A percentile compares a stretch with the other conserved stretches of the same genome.
Conservation (phyloP, 2,888 invertebrate species). For the Apotomis betuletana region DNA sequence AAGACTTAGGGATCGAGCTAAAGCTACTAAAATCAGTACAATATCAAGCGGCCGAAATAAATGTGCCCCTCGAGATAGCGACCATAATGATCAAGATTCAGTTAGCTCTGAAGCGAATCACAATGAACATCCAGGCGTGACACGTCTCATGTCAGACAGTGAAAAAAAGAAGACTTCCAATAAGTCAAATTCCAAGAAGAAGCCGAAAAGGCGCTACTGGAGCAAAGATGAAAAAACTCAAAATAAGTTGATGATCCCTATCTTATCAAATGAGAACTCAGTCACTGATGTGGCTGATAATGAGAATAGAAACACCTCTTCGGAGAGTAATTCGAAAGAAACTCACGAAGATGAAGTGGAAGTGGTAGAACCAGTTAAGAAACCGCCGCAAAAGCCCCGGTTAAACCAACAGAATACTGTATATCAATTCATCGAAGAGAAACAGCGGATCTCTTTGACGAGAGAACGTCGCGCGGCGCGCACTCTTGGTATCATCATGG, state of each 20-base stretch:
- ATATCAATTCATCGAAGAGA: slow-evolving; percentile 94
- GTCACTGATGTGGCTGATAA: slow-evolving; percentile 73
- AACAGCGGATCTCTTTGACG: slow-evolving; percentile 94
- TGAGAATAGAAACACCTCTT: slow-evolving; percentile 74
- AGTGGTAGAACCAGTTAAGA: slow-evolving; percentile 61
- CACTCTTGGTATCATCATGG: slow-evolving; percentile 98
- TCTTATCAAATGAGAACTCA: slow-evolving; percentile 76
- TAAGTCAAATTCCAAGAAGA: slow-evolving; percentile 71
- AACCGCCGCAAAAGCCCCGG: slow-evolving; percentile 62
- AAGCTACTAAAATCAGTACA: slow-evolving; percentile 91
- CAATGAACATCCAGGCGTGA: slow-evolving; percentile 84
- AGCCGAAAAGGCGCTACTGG: slow-evolving; percentile 81
- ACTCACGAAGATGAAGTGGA: slow-evolving; percentile 72
- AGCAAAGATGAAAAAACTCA: slow-evolving; percentile 77
- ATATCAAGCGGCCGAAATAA: slow-evolving; percentile 80
- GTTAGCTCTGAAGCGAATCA: slow-evolving; percentile 93
- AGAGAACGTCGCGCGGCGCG: slow-evolving; percentile 97
- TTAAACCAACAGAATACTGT: slow-evolving; percentile 84
- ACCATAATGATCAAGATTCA: slow-evolving; percentile 88
- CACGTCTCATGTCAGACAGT: slow-evolving; percentile 65
- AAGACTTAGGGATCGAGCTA: slow-evolving; percentile 91
- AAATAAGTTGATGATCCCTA: slow-evolving; percentile 77
- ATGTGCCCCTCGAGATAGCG: slow-evolving; percentile 75
- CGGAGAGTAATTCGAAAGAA: slow-evolving; percentile 79
- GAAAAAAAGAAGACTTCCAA: slow-evolving; percentile 73